phyloP scores from a whole-genome alignment of 2,888 invertebrate species.

The Ectemnius cavifrons region DNA sequence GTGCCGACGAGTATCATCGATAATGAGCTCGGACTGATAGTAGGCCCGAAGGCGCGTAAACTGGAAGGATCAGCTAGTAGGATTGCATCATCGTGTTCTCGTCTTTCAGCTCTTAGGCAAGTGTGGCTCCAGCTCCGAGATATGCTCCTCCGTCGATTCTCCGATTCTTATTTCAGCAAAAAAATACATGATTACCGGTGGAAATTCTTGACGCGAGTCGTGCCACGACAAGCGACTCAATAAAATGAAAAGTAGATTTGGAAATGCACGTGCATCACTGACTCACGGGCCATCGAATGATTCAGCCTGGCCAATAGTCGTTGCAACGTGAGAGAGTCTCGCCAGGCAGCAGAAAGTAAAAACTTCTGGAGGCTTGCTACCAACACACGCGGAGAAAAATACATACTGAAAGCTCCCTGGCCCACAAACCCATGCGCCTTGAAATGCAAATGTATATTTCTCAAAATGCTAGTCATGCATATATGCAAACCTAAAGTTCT shows the following conservation, averaged over 20 bases:
- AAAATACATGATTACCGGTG: not conserved
- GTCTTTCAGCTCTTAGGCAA: slow-evolving; percentile 11
- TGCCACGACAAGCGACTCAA: not conserved
- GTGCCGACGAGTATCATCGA: slow-evolving; percentile 27
- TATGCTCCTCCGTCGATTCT: not conserved
- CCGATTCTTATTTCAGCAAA: not conserved
- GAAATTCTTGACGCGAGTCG: too few relatives aligned
- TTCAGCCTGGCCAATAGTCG: too few relatives aligned
- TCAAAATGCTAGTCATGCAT: slow-evolving; percentile 49
- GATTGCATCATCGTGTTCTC: slow-evolving; percentile 34
- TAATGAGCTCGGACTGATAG: slow-evolving; percentile 39
- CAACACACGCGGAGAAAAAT: not conserved
- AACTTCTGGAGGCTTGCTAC: too few relatives aligned
- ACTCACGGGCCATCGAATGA: too few relatives aligned
- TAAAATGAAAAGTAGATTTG: too few relatives aligned
- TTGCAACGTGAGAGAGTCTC: not conserved
- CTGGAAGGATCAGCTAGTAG: slow-evolving; percentile 9
- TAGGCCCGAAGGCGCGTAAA: slow-evolving; percentile 16
- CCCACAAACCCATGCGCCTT: slow-evolving; percentile 40
- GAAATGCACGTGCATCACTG: too few relatives aligned
- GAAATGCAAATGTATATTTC: slow-evolving; percentile 50
- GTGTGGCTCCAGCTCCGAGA: not conserved
- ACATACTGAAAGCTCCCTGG: slow-evolving; percentile 31
- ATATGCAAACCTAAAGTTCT: slow-evolving; percentile 42
- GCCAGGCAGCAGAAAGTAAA: too few relatives aligned